Evolutionary conservation across 2,113 vertebrate species (phyloP).

Genomic region (Prionailurus bengalensis): DNA sequence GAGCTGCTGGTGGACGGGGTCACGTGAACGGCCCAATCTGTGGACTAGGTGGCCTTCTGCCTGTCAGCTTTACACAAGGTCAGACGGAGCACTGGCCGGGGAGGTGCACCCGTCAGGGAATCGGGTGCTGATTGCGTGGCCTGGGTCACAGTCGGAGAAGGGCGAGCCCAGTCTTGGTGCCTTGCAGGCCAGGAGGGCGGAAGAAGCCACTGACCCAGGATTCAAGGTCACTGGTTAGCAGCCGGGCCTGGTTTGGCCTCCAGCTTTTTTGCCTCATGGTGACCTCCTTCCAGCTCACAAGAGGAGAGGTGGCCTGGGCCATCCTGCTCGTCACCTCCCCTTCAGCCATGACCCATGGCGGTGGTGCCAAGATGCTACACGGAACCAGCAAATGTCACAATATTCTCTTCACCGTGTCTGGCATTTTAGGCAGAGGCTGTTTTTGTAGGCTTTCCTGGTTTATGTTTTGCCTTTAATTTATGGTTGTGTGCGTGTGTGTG

Average conservation of each 20-base stretch:
- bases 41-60: not conserved
- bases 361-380: not conserved
- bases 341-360: not conserved
- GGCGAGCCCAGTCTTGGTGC: not conserved
- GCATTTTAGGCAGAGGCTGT: not conserved
- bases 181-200: too few relatives aligned
- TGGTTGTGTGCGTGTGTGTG: too few relatives aligned
- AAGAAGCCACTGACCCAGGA: too few relatives aligned
- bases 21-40: not conserved
- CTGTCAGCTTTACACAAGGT: rapidly evolving
- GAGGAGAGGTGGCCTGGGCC: not conserved
- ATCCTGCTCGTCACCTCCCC: not conserved
- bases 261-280: not conserved
- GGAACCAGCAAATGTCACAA: not conserved
- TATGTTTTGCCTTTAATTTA: not conserved
- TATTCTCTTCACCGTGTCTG: not conserved
- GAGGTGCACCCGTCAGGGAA: not conserved
- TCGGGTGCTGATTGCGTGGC: not conserved
- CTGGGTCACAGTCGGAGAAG: not conserved
- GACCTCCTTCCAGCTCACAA: not conserved
- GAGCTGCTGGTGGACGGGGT: not conserved
- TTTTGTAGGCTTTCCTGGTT: not conserved
- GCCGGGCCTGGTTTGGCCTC: not conserved
- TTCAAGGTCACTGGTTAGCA: not conserved
- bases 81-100: not conserved